A percentile compares a stretch with the other conserved stretches of the same genome.
These are phyloP conservation scores for Monodelphis domestica DNA, from an alignment of 2,797 vertebrate species.

Conservation along the genomic window DNA sequence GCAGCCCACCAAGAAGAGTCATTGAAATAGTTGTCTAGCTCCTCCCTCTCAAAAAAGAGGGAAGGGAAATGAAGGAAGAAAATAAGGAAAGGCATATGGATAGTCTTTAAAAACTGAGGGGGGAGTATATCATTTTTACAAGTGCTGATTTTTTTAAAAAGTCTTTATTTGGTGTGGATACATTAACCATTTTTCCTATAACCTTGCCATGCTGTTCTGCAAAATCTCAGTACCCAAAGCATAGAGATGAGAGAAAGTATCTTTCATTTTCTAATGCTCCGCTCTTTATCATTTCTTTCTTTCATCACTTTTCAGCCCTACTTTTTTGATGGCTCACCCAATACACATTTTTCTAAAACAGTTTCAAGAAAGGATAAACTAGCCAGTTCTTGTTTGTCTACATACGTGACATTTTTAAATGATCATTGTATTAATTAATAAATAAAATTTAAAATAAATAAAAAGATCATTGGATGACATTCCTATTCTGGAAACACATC, in stretches of 20 bases:
- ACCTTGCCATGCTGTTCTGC: neutral
- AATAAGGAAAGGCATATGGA: neutral
- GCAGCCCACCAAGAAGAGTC: conserved; percentile 15
- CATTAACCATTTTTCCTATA: neutral
- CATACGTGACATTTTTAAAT: neutral
- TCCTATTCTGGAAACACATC: neutral
- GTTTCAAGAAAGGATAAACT: neutral
- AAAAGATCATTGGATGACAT: neutral
- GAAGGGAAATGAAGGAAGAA: neutral
- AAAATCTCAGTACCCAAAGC: conserved; percentile 22
- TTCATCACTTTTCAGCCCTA: neutral
- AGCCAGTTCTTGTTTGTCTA: neutral
- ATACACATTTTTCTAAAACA: neutral
- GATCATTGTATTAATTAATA: too few species aligned
- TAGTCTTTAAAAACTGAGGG: neutral
- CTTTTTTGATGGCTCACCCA: neutral
- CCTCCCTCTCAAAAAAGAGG: neutral
- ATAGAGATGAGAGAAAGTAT: neutral
- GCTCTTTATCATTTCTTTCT: neutral
- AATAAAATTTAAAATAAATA: too few species aligned
- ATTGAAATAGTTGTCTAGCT: neutral
- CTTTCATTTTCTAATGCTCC: conserved; percentile 10
- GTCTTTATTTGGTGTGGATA: neutral
- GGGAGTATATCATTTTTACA: neutral
- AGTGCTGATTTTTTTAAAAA: neutral